These are phyloP conservation scores for Paramormyrops kingsleyae DNA, from an alignment of 2,113 vertebrate genomes.

Conservation along the genomic window DNA sequence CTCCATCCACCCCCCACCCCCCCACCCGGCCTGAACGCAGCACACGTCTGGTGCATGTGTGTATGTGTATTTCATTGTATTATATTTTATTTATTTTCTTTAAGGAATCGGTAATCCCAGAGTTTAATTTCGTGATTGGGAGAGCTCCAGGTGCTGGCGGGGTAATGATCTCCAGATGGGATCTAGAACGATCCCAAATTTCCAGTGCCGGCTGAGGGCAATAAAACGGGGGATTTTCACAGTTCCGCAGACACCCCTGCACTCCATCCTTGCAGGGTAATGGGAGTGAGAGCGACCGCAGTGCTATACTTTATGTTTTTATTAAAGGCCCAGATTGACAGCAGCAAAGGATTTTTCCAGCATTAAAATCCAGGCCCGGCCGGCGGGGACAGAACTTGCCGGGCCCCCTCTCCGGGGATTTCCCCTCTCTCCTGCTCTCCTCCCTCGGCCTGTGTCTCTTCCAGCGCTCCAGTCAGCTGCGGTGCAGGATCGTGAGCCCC, in stretches of 20 bases:
- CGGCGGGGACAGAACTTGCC: slow-evolving; percentile 8
- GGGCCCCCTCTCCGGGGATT: not conserved
- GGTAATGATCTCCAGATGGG: slow-evolving; percentile 41
- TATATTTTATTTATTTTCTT: slow-evolving; percentile 3
- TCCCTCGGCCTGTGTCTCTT: not conserved
- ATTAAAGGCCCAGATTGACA: slow-evolving; percentile 35
- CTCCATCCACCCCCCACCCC: not conserved
- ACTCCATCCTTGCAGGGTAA: slow-evolving; percentile 22
- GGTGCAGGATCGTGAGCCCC: not conserved
- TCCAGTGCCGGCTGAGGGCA: slow-evolving; percentile 27
- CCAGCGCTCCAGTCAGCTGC: not conserved
- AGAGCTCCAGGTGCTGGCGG: slow-evolving; percentile 34
- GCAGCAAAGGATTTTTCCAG: slow-evolving; percentile 28
- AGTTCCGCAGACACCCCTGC: slow-evolving; percentile 27
- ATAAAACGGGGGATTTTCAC: slow-evolving; percentile 31
- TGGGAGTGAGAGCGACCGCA: slow-evolving; percentile 29
- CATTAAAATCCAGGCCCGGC: slow-evolving; percentile 27
- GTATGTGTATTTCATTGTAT: not conserved
- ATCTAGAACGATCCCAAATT: slow-evolving; percentile 29
- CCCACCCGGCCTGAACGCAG: not conserved
- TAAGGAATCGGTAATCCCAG: slow-evolving; percentile 30
- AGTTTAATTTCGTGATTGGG: slow-evolving; percentile 39
- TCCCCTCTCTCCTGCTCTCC: slow-evolving; percentile 5
- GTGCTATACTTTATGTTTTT: slow-evolving; percentile 29
- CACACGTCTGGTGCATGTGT: slow-evolving; percentile 17